These are phyloP conservation scores for Alectoris magna DNA, from an alignment of 2,797 vertebrate genomes.

Conservation along the genomic window DNA sequence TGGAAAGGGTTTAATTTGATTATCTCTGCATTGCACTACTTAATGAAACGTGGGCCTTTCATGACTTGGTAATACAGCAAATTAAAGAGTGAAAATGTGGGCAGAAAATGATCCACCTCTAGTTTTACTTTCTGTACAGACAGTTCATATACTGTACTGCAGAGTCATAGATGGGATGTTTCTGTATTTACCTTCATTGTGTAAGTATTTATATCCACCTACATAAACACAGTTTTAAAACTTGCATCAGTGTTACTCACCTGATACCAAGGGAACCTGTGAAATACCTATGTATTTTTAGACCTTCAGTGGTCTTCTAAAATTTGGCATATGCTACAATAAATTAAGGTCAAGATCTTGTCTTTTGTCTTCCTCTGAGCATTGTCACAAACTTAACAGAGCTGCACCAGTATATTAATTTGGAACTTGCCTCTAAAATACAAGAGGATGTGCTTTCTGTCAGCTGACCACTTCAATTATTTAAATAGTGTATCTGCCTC, in stretches of 20 bases:
- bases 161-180: neutral
- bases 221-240: neutral
- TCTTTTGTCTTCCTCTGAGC: neutral
- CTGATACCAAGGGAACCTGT: neutral
- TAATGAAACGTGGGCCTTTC: neutral
- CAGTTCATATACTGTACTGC: neutral
- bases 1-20: neutral
- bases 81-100: neutral
- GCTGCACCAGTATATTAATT: neutral
- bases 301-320: neutral
- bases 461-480: neutral
- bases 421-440: neutral
- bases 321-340: neutral
- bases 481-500: neutral
- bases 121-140: neutral
- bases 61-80: neutral
- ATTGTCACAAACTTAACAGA: neutral
- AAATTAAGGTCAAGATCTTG: neutral
- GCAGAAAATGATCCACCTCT: neutral
- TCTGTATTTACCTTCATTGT: neutral
- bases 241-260: neutral
- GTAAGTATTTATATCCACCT: neutral
- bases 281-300: accelerated
- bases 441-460: neutral
- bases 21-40: neutral